Base-by-base conservation (phyloP, 2,888 invertebrate genomes). In the Kuschelorhynchus macadamiae region DNA sequence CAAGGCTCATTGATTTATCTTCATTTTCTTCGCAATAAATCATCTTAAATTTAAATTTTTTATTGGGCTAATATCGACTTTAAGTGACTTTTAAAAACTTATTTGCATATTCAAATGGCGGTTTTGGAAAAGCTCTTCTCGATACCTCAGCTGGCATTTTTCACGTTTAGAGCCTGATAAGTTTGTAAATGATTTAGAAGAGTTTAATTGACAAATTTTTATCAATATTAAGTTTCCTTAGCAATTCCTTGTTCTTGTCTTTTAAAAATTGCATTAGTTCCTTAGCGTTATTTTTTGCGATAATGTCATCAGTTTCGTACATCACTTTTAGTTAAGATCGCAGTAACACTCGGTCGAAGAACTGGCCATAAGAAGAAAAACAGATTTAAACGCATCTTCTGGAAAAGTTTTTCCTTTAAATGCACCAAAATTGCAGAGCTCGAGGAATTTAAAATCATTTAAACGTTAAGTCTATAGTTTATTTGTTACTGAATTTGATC, bases 71-170 rank as follows among this genome's bases (percentile, higher is more conserved):
- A 61, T 67, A 62, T 62, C 55, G 61, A 46, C 62, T 53, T 66
- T 53, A 63, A 61, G 60, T 47, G 41, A 55, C 47, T 61, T 61
- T 67, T 32, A 42, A 57, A 50, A 56, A 33, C 42, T 32, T 33
- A 67, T 67, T 67, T 67, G 61, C 67, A 67, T 67, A 67, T 67
- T 62, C 56, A 62, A 62, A 62, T 46, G 41, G 14, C 33, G 17
- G 17, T 41, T 60, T 44, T 53, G n/a, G 30, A 32, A 60, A 47
- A 21, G 60, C 62, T 61, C 60, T 56, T 56, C 56, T 55, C 44
- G 4, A 12, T 44, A 67, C 21, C 55, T 60, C 55, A 42, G 41
- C 16, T 53, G 39, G 46, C 44, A 53, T 55, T 67, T 60, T 67
- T 67, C 55, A 18, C 52, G 46, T 55, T 67, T 61, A 61, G 59